Conservation (phyloP, 2,113 vertebrate species). For the Coregonus clupeaformis region DNA sequence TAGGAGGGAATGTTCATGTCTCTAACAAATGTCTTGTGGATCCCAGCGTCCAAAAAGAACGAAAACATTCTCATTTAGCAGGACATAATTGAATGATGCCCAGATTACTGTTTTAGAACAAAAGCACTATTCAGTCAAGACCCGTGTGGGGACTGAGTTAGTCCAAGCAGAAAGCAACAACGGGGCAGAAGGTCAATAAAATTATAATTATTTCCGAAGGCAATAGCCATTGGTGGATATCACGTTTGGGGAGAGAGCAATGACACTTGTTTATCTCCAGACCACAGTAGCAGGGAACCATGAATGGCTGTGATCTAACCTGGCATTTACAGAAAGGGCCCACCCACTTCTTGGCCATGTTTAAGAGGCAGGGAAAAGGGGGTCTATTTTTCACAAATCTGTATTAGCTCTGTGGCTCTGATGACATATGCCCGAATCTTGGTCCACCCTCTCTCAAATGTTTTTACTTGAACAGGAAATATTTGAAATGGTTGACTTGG, state of each 20-base stretch:
- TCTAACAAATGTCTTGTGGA: conserved; percentile 2
- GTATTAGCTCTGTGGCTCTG: neutral
- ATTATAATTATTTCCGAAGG: conserved; percentile 26
- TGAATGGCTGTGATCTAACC: neutral
- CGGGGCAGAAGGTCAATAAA: conserved; percentile 34
- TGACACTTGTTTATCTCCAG: conserved; percentile 22
- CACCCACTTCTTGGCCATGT: neutral
- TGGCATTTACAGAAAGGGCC: neutral
- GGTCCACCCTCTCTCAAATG: neutral
- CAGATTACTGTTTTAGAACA: conserved; percentile 53
- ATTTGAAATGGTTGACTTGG: no score
- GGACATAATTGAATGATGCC: conserved; percentile 35
- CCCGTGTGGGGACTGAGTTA: conserved; percentile 33
- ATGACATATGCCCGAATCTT: neutral
- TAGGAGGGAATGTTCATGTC: neutral
- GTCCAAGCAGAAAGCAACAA: conserved; percentile 41
- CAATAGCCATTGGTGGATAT: conserved; percentile 26
- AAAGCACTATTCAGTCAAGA: conserved; percentile 49
- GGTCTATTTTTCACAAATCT: neutral
- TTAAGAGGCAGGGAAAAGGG: neutral
- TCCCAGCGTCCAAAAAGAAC: conserved; percentile 22
- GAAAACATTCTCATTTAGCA: conserved; percentile 44
- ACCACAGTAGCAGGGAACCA: conserved; percentile 1
- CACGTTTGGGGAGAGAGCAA: conserved; percentile 19
- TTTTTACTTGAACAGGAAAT: neutral